These are phyloP conservation scores for Meriones psammophilus DNA, from an alignment of 2,797 vertebrate genomes.

Conservation along the genomic window DNA sequence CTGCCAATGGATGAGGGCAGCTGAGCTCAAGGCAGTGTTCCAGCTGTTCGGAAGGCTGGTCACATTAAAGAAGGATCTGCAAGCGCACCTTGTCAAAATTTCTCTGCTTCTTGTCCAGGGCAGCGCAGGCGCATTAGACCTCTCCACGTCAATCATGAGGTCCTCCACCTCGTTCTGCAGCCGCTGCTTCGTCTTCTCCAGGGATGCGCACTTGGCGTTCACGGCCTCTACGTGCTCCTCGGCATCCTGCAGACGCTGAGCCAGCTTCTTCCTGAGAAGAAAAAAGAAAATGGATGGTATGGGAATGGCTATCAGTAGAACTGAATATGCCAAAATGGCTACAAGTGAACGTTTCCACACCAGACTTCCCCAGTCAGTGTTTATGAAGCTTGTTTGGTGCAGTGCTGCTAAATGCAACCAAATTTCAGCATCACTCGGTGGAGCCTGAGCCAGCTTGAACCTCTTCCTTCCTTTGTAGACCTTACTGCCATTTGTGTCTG, in stretches of 20 bases:
- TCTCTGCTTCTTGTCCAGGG: conserved; percentile 94
- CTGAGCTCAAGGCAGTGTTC: background rate
- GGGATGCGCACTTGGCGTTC: conserved; percentile 95
- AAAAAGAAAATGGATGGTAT: conserved; percentile 68
- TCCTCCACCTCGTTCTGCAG: conserved; percentile 96
- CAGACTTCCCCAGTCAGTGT: background rate
- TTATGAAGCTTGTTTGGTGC: background rate
- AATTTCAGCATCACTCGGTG: background rate
- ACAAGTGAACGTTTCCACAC: background rate
- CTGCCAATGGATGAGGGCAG: background rate
- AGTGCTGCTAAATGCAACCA: background rate
- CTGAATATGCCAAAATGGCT: background rate
- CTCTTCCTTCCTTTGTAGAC: background rate
- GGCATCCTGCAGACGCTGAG: conserved; percentile 94
- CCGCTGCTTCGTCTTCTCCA: conserved; percentile 96
- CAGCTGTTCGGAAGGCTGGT: background rate
- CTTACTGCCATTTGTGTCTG: background rate
- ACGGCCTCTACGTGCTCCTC: conserved; percentile 95
- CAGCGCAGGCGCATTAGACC: conserved; percentile 92
- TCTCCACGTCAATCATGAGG: conserved; percentile 94
- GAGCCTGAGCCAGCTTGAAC: background rate
- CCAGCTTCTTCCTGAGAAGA: conserved; percentile 86
- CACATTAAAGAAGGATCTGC: background rate
- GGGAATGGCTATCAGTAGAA: background rate
- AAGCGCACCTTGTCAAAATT: conserved; percentile 93